These are phyloP conservation scores for Stratiomys singularior DNA, from an alignment of 2,888 invertebrate species.

Conservation along the genomic window DNA sequence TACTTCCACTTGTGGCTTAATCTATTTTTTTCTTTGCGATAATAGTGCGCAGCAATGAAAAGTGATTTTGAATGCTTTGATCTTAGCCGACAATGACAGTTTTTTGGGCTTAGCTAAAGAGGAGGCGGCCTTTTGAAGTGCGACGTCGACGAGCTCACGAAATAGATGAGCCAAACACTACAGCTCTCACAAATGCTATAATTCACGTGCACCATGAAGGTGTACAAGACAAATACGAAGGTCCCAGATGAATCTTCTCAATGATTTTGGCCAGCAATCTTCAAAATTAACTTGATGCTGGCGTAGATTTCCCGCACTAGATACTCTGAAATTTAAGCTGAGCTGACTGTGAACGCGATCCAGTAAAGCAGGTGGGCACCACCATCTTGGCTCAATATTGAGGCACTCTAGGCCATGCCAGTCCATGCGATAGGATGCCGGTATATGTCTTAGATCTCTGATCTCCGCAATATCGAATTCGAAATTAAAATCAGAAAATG, in stretches of 20 bases:
- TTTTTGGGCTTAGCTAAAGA: constrained; percentile 44
- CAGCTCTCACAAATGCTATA: constrained; percentile 9
- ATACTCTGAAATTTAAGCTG: neutral
- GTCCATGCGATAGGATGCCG: neutral
- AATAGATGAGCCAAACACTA: constrained; percentile 28
- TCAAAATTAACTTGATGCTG: constrained; percentile 9
- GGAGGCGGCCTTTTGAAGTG: constrained; percentile 40
- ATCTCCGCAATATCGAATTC: constrained; percentile 37
- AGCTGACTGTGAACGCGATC: constrained; percentile 17
- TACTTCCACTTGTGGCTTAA: constrained; percentile 29
- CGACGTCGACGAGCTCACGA: constrained; percentile 25
- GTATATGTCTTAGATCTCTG: constrained; percentile 38
- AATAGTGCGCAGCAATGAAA: constrained; percentile 39
- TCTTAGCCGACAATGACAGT: constrained; percentile 42
- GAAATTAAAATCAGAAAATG: constrained; percentile 33
- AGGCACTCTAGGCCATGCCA: too few relatives aligned
- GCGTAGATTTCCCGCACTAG: neutral
- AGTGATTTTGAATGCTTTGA: constrained; percentile 44
- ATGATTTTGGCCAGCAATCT: neutral
- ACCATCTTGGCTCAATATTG: neutral
- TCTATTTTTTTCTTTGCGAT: constrained; percentile 41
- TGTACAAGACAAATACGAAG: constrained; percentile 10
- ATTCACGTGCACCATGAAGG: constrained; percentile 1
- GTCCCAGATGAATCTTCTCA: constrained; percentile 11
- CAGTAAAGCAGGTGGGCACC: constrained; percentile 35